These are phyloP conservation scores for Phrixothrix hirtus DNA, from an alignment of 2,888 invertebrate species.

Conservation along the genomic window DNA sequence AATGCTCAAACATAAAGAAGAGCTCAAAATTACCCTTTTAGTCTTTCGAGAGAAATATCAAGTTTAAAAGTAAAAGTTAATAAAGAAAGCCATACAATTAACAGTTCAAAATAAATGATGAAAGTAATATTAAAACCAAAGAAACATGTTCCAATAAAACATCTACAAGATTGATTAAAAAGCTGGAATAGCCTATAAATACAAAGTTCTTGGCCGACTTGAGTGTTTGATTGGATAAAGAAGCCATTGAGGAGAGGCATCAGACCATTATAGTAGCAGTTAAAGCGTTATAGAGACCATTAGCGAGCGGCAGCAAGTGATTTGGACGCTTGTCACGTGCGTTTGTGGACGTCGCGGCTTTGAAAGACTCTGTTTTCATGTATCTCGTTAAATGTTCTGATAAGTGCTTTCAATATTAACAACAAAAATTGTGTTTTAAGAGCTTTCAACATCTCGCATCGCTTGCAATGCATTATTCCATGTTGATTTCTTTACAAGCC, in stretches of 20 bases:
- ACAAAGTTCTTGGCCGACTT: constrained; percentile 25
- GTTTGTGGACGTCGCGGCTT: constrained; percentile 27
- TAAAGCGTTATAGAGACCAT: constrained; percentile 36
- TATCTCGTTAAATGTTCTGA: constrained; percentile 43
- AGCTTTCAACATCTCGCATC: no score
- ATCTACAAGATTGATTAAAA: constrained; percentile 24
- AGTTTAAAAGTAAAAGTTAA: no score
- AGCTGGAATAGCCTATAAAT: constrained; percentile 25
- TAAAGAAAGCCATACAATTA: no score
- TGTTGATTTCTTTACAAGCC: not conserved
- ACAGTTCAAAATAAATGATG: no score
- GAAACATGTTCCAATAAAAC: constrained; percentile 18
- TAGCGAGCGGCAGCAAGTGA: constrained; percentile 34
- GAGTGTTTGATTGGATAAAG: constrained; percentile 46
- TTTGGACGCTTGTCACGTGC: constrained; percentile 45
- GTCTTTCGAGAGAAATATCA: not conserved
- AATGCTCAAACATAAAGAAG: no score
- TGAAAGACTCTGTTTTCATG: constrained; percentile 39
- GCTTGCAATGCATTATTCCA: no score
- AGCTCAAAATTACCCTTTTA: not conserved
- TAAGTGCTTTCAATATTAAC: constrained; percentile 29
- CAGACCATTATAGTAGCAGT: constrained; percentile 43
- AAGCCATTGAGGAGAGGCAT: constrained; percentile 47
- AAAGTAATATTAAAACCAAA: constrained; percentile 14
- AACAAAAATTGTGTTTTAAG: constrained; percentile 13